Conservation (phyloP, 2,113 vertebrate genomes). For the Sylvia atricapilla region DNA sequence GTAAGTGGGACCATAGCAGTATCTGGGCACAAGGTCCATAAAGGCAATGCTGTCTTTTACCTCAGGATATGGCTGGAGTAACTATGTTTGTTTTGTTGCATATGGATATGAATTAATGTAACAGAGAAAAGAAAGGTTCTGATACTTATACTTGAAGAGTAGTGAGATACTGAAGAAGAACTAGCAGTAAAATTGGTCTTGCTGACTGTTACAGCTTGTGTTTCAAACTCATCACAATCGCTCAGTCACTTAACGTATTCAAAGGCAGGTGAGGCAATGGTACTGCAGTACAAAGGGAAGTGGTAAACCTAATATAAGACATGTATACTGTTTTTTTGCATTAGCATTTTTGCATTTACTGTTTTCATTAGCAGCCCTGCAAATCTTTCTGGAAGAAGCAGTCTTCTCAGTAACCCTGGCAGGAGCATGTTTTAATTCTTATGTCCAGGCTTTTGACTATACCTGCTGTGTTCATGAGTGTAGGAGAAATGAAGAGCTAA, state of each 20-base stretch:
- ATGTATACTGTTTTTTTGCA: not conserved
- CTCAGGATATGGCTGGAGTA: not conserved
- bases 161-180: not conserved
- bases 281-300: not conserved
- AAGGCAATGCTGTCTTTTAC: not conserved
- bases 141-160: not conserved
- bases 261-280: constrained; percentile 25
- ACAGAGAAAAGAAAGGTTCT: not conserved
- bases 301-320: not conserved
- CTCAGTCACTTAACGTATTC: constrained; percentile 24
- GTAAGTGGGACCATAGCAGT: not conserved
- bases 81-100: not conserved
- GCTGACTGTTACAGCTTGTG: not conserved
- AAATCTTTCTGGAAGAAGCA: not conserved
- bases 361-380: not conserved
- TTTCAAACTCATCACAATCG: constrained; percentile 12
- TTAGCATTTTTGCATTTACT: not conserved
- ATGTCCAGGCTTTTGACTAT: not conserved
- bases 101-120: not conserved
- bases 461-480: not conserved
- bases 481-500: not conserved
- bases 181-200: not conserved
- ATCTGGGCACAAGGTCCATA: not conserved
- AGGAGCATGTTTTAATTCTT: not conserved
- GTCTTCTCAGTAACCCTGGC: not conserved